Evolutionary conservation across 2,113 vertebrate genomes (phyloP).

Genomic region (Tyto alba): DNA sequence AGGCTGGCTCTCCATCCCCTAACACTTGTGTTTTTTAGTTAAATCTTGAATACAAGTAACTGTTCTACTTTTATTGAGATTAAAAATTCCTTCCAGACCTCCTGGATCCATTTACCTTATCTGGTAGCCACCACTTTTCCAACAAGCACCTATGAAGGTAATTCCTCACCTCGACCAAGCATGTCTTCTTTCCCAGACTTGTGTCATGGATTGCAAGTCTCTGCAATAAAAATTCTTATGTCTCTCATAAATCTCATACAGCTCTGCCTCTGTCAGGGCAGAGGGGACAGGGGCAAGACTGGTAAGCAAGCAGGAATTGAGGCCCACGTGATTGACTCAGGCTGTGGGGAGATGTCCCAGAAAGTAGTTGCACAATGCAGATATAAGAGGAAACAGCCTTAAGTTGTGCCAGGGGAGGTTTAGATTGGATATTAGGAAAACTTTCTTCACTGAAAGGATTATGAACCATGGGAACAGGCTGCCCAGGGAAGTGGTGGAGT

Average conservation of each 20-base stretch:
- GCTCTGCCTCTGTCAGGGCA: neutral
- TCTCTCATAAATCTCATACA: neutral
- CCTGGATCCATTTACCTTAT: neutral
- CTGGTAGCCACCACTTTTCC: neutral
- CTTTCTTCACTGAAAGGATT: neutral
- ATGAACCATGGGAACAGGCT: neutral
- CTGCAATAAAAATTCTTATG: neutral
- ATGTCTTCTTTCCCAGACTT: neutral
- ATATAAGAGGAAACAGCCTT: accelerated
- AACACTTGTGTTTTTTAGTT: neutral
- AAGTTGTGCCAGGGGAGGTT: neutral
- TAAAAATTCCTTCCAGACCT: neutral
- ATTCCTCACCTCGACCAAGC: neutral
- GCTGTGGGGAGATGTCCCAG: neutral
- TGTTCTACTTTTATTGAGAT: neutral
- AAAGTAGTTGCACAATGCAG: neutral
- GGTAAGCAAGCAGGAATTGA: neutral
- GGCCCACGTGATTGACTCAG: neutral
- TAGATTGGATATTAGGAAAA: neutral
- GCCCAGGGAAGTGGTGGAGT: neutral
- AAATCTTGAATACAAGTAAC: neutral
- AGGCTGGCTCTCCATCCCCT: neutral
- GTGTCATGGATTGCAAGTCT: neutral
- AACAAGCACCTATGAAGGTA: neutral
- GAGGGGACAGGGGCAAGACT: neutral